Conservation (phyloP, 2,888 invertebrate species). For the Orthonychiurus folsomi region DNA sequence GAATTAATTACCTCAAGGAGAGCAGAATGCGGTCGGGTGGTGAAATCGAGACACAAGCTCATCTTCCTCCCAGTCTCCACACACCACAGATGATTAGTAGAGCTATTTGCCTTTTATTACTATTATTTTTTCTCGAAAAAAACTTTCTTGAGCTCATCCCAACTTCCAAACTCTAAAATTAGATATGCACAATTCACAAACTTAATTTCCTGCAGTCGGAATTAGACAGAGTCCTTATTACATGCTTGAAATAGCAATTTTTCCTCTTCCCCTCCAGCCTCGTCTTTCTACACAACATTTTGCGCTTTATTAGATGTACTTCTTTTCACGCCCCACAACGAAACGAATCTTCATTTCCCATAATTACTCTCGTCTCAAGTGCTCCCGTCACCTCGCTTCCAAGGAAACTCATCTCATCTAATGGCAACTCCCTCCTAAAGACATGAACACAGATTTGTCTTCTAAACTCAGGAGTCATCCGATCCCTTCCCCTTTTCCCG, state of each 20-base stretch:
- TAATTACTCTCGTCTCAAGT: constrained; percentile 37
- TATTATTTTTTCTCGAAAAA: constrained; percentile 35
- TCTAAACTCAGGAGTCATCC: constrained; percentile 20
- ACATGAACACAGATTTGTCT: constrained; percentile 3
- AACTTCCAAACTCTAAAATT: constrained; percentile 39
- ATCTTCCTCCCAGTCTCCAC: constrained; percentile 15
- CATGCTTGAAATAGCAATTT: constrained; percentile 40
- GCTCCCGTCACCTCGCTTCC: neutral
- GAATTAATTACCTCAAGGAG: constrained; percentile 40
- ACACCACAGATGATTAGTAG: constrained; percentile 38
- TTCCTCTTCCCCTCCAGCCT: constrained; percentile 15
- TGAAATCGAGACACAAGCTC: constrained; percentile 19
- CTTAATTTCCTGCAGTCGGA: constrained; percentile 40
- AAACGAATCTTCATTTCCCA: constrained; percentile 40
- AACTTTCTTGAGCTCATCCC: constrained; percentile 35
- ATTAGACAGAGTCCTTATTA: constrained; percentile 38
- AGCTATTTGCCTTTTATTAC: constrained; percentile 39
- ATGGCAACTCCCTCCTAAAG: constrained; percentile 7
- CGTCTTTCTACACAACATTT: constrained; percentile 30
- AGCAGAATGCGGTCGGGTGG: constrained; percentile 15
- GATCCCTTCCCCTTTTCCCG: constrained; percentile 32
- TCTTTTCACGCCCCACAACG: constrained; percentile 39
- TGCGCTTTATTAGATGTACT: constrained; percentile 39
- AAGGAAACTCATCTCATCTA: constrained; percentile 7
- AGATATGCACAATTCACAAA: constrained; percentile 41